Percentiles rank a stretch among this genome's conserved stretches.
These are phyloP conservation scores for Nycticebus coucang DNA, from an alignment of 2,113 vertebrate genomes.

Conservation along the genomic window DNA sequence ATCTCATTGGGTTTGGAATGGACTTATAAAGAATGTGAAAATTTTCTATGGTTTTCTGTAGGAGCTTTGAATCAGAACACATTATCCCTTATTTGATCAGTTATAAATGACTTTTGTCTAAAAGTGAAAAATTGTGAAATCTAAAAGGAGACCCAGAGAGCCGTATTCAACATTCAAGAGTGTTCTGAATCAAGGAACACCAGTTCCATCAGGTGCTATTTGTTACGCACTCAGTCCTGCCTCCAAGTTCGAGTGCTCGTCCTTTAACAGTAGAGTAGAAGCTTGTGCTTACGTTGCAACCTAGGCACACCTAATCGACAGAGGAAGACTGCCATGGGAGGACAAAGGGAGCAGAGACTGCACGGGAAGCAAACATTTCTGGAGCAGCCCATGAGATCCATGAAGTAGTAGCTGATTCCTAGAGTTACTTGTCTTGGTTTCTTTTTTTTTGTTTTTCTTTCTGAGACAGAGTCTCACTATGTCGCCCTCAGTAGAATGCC, in stretches of 20 bases:
- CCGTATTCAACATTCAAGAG: background rate
- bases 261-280: background rate
- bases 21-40: background rate
- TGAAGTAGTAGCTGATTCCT: background rate
- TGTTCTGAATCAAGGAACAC: background rate
- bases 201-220: background rate
- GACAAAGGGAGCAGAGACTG: background rate
- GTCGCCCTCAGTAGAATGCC: too few species aligned
- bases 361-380: background rate
- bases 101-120: slow-evolving; percentile 21
- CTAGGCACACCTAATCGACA: background rate
- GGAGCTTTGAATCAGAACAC: background rate
- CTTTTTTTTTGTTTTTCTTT: background rate
- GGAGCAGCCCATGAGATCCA: background rate
- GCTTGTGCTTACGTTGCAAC: background rate
- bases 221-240: background rate
- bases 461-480: too few species aligned
- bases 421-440: background rate
- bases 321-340: background rate
- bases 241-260: background rate
- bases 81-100: background rate
- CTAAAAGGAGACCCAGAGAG: background rate
- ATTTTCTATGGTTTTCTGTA: background rate
- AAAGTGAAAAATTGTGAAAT: slow-evolving; percentile 11
- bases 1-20: background rate